Conservation (phyloP, 2,113 vertebrate genomes). For the Desmodus rotundus region DNA sequence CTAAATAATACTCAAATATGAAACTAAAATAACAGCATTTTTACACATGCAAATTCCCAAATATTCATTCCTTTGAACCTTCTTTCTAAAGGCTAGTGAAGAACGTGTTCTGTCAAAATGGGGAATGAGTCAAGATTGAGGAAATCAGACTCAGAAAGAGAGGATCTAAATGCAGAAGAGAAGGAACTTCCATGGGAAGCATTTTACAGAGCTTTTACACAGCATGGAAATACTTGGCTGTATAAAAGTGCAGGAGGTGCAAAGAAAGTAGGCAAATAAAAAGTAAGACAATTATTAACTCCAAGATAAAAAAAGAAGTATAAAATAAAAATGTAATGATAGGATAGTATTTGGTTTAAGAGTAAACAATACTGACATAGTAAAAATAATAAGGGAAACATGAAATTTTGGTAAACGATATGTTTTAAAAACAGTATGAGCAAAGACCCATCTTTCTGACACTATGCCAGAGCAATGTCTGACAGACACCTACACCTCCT, state of each 20-base stretch:
- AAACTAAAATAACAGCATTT: background rate
- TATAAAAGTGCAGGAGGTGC: background rate
- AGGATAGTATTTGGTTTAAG: background rate
- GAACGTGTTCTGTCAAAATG: background rate
- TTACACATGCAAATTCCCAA: background rate
- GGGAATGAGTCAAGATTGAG: background rate
- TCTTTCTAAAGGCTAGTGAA: background rate
- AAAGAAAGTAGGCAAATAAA: background rate
- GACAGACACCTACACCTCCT: background rate
- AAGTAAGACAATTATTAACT: background rate
- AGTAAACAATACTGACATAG: background rate
- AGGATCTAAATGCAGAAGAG: background rate
- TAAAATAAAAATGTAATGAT: background rate
- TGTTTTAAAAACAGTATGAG: background rate
- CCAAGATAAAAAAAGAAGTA: background rate
- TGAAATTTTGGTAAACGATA: background rate
- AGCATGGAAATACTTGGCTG: background rate
- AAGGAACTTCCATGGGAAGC: background rate
- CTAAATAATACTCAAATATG: background rate
- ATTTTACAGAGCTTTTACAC: background rate
- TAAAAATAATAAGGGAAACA: background rate
- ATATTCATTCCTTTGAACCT: background rate
- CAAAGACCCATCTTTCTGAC: background rate
- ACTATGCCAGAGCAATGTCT: background rate
- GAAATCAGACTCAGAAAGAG: background rate